Evolutionary conservation across 64 coral and sea anemone genomes (phyloP), one percentile per base, ranked within the genome.

Genomic region (Stichodactyla mertensii): DNA sequence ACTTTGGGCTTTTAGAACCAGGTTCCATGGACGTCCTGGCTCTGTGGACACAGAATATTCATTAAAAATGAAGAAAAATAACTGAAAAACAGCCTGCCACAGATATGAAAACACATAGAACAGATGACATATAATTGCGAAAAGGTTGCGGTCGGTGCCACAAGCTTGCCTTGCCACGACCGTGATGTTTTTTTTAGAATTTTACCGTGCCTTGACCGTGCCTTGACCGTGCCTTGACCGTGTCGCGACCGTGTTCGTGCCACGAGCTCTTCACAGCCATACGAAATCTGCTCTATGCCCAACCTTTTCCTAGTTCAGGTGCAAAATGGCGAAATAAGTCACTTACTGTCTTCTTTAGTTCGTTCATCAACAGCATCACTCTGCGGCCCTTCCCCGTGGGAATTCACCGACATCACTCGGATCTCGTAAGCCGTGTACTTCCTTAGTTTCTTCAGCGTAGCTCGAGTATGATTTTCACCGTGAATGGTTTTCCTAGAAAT

Each of bases 341-440:
- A 91, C 91, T 84, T 97, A 97, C 94, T 67, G 26, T 87, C 94
- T 86, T 95, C 83, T 16, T 84, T 24, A 2, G 94, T 95, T 28
- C 55, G 61, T 0, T 84, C 82, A 14, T 88, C n/a, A 5, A 88
- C 87, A 7, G 88, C 70, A 5, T 78, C 86, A 86, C 94, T 97
- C 12, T 85, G n/a, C 5, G 94, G 94, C 36, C 94, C 94, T 8
- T 71, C 15, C 4, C 94, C 94, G 6, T 20, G 57, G 23, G 71
- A 52, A 16, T 90, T 90, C 20, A 93, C 69, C 6, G 94, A 88
- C 74, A 59, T 79, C 7, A 97, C 94, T 9, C 87, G 84, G 60
- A 97, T 82, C 69, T 90, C 91, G 77, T 97, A 97, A 4, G 61
- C 53, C n/a, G 91, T 89, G 61, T 57, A 93, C 85, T 87, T 97